Conservation (phyloP, 2,797 vertebrate genomes). For the Ispidina lecontei region DNA sequence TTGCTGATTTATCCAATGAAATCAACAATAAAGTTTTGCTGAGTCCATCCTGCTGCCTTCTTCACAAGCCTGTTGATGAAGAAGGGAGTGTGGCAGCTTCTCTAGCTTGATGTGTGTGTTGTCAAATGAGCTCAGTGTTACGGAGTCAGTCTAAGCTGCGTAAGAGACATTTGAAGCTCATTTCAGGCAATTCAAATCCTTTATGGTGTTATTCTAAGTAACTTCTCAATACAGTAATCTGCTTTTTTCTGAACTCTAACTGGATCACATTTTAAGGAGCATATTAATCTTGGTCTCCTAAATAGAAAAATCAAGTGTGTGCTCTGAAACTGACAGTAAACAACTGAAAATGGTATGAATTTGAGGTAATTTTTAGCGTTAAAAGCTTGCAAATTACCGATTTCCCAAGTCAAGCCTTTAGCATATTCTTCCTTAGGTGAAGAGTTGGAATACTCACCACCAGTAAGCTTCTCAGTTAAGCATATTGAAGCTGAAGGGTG, state of each 20-base stretch:
- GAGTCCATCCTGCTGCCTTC: neutral
- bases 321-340: neutral
- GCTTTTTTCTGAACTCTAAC: neutral
- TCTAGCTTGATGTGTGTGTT: neutral
- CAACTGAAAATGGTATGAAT: neutral
- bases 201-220: neutral
- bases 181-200: neutral
- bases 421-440: neutral
- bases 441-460: neutral
- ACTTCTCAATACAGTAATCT: neutral
- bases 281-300: neutral
- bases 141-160: accelerated
- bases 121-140: neutral
- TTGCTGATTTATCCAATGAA: neutral
- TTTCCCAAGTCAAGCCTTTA: neutral
- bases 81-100: neutral
- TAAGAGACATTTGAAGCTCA: neutral
- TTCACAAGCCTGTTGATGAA: neutral
- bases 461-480: neutral
- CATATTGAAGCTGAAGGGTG: neutral
- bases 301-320: neutral
- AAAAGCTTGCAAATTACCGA: neutral
- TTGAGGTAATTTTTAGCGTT: neutral
- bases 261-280: neutral
- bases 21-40: neutral